Evolutionary conservation across 2,888 invertebrate genomes (phyloP).

Genomic region (Eupelmus urozonus): DNA sequence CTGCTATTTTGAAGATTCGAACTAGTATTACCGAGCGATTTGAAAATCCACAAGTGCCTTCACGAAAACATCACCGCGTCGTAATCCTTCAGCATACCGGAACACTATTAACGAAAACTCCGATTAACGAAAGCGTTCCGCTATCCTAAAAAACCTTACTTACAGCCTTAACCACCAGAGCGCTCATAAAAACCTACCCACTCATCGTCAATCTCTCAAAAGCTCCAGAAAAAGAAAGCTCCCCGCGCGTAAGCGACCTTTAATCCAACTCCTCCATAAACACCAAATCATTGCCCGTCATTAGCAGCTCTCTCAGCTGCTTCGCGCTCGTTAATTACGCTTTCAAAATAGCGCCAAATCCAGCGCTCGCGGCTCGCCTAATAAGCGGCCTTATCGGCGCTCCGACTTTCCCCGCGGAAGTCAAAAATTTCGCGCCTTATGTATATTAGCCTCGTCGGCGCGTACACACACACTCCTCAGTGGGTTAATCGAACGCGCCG

Average conservation of each 20-base stretch:
- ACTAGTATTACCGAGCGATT: too few species aligned
- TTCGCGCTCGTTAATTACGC: constrained; percentile 10
- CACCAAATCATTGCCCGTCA: constrained; percentile 9
- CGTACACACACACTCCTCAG: constrained; percentile 11
- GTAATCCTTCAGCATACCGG: too few species aligned
- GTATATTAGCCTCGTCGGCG: constrained; percentile 26
- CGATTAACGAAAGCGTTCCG: too few species aligned
- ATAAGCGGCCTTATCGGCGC: background rate
- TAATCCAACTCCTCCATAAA: constrained; percentile 5
- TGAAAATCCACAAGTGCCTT: too few species aligned
- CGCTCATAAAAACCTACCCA: too few species aligned
- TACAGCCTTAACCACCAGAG: too few species aligned
- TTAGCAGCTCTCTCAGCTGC: background rate
- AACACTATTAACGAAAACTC: too few species aligned
- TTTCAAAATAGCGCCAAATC: background rate
- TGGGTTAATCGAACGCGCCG: constrained; percentile 55
- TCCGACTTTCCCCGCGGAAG: background rate
- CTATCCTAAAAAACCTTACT: too few species aligned
- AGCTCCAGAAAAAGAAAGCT: background rate
- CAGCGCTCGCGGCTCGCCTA: background rate
- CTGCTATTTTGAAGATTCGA: too few species aligned
- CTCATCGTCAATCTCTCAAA: too few species aligned
- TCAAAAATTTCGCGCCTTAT: background rate
- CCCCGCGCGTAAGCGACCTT: constrained; percentile 17
- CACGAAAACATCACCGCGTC: too few species aligned